Percentiles rank a stretch among this genome's conserved stretches.
These are phyloP conservation scores for Ranitomeya variabilis DNA, from an alignment of 2,113 vertebrate species.

Conservation along the genomic window DNA sequence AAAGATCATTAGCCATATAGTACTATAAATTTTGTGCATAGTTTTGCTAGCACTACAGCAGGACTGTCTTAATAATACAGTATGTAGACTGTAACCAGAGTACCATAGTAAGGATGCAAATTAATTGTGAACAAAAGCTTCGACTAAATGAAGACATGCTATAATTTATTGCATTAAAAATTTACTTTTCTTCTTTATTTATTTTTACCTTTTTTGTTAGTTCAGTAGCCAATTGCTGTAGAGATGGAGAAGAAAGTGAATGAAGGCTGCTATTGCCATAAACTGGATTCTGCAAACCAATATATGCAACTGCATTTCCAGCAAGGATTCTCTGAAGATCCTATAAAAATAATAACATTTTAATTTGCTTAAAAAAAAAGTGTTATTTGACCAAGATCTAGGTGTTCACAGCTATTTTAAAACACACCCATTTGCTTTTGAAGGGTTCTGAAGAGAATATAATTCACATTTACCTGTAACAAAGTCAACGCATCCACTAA, in stretches of 20 bases:
- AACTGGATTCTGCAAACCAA: constrained; percentile 85
- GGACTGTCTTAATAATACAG: too few relatives aligned
- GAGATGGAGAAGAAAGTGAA: constrained; percentile 82
- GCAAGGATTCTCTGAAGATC: constrained; percentile 83
- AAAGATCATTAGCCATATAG: too few relatives aligned
- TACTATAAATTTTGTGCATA: too few relatives aligned
- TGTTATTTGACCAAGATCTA: neutral
- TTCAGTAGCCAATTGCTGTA: constrained; percentile 83
- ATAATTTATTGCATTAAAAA: neutral
- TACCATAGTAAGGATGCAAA: too few relatives aligned
- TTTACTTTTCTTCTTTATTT: neutral
- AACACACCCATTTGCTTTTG: constrained; percentile 8
- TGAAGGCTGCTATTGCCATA: constrained; percentile 76
- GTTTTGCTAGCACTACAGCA: too few relatives aligned
- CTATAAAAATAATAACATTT: constrained; percentile 67
- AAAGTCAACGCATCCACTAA: constrained; percentile 39
- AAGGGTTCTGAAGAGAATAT: constrained; percentile 27
- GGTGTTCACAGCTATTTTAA: neutral
- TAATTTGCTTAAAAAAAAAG: constrained; percentile 17
- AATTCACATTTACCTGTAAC: constrained; percentile 40
- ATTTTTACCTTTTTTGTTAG: constrained; percentile 71
- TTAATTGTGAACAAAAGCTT: too few relatives aligned
- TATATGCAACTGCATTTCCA: constrained; percentile 83
- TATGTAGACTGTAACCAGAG: too few relatives aligned
- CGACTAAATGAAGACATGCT: too few relatives aligned